Conservation (phyloP, 2,888 invertebrate species). For the Acanthosepion lycidas region DNA sequence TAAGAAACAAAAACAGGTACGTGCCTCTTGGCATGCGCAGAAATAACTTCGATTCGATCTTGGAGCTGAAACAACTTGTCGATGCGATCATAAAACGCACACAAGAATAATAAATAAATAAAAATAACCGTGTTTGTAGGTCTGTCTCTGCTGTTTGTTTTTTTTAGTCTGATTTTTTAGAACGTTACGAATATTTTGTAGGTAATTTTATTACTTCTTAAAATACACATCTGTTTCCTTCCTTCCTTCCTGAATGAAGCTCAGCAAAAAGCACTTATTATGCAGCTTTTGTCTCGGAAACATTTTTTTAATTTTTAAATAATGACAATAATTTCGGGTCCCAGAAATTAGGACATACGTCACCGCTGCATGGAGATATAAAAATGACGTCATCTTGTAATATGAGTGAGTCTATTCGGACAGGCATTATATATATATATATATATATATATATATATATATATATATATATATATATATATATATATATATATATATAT, state of each 20-base stretch:
- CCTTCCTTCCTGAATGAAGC: background rate
- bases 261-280: background rate
- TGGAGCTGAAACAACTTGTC: no score
- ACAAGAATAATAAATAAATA: no score
- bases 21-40: no score
- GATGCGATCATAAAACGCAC: no score
- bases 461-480: conserved; percentile 41
- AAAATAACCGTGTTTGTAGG: no score
- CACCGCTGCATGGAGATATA: background rate
- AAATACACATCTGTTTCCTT: background rate
- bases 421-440: conserved; percentile 40
- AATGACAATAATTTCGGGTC: background rate
- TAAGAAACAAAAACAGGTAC: no score
- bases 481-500: conserved; percentile 36
- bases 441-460: conserved; percentile 45
- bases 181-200: background rate
- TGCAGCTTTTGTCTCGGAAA: background rate
- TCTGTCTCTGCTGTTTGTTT: no score
- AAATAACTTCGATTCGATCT: no score
- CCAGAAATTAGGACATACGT: background rate
- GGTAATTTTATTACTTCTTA: background rate
- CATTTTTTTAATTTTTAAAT: background rate
- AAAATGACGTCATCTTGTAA: background rate
- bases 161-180: background rate
- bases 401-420: background rate